phyloP scores from a whole-genome alignment of 2,113 vertebrate genomes.

The Salvelinus alpinus region DNA sequence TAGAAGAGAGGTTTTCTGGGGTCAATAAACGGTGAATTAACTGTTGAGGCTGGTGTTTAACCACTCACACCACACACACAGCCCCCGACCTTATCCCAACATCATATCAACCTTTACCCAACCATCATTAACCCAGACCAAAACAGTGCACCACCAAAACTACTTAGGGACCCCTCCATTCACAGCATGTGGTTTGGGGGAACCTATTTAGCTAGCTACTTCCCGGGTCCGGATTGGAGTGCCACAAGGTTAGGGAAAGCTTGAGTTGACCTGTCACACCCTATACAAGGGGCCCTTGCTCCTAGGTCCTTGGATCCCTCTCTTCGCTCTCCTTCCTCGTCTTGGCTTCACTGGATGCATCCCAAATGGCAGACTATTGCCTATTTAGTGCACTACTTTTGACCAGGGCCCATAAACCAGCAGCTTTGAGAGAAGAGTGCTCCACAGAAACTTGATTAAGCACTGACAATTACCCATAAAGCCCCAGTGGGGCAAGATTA shows the following conservation, averaged over 20 bases:
- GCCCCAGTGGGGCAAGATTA: constrained; percentile 73
- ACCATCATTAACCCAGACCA: not conserved
- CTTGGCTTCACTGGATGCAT: not conserved
- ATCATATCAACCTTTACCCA: constrained; percentile 1
- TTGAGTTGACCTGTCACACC: constrained; percentile 54
- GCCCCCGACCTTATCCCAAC: constrained; percentile 37
- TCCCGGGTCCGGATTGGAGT: constrained; percentile 48
- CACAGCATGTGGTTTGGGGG: constrained; percentile 37
- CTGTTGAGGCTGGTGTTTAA: too few relatives aligned
- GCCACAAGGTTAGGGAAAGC: constrained; percentile 36
- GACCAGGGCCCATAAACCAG: not conserved
- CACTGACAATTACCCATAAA: constrained; percentile 74
- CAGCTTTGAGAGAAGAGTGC: constrained; percentile 29
- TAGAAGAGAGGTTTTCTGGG: too few relatives aligned
- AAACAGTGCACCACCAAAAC: constrained; percentile 45
- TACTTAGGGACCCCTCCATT: constrained; percentile 29
- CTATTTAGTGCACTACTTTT: too few relatives aligned
- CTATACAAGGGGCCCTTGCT: constrained; percentile 38
- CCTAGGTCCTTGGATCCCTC: constrained; percentile 39
- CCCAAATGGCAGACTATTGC: too few relatives aligned
- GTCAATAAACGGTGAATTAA: too few relatives aligned
- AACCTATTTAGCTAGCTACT: constrained; percentile 17
- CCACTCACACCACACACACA: too few relatives aligned
- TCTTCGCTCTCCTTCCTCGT: constrained; percentile 20
- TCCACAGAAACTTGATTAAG: constrained; percentile 70